Evolutionary conservation across 2,888 invertebrate species (phyloP), one percentile per base, ranked within the genome.

Genomic region (Ennomos erosarius): DNA sequence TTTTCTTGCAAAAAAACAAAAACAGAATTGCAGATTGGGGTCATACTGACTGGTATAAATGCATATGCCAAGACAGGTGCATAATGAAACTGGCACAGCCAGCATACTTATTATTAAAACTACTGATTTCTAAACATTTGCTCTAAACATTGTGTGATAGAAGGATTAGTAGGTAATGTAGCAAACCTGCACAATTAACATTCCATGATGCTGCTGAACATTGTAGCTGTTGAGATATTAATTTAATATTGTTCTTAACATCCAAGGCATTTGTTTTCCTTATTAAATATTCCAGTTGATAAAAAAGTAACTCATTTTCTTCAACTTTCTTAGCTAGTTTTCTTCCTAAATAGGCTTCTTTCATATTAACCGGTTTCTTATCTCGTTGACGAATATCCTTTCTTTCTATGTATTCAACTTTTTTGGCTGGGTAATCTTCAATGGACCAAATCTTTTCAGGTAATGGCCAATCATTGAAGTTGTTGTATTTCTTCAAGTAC

Each of bases 231-330:
- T 60, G 59, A 11, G 38, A 47, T 36, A 60, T 39, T 9, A 60
- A 36, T 8, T 37, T 35, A 0, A 60, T 39, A 9, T 55, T 38
- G 33, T 57, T 61, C 34, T 47, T 49, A n/a, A 57, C 54, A 56
- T 61, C 61, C 5, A 33, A 33, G 12, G 47, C 53, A n/a, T 61
- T 54, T 0, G 49, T 54, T 35, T 57, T 57, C 35, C 61, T 54
- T 36, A 54, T 45, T 1, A 46, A 10, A 49, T 57, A 57, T 46
- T 61, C 61, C 13, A 61, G 38, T 50, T 61, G 61, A 36, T 26
- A 47, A 46, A 61, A 57, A n/a, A 53, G 26, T 43, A n/a, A 34
- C 16, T 46, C 37, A 26, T 61, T 43, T 10, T 54, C 43, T 36
- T 50, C 38, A 26, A 61, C 50, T 50, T 50, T 54, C 50, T 54